Conservation (phyloP, 2,888 invertebrate species). For the Poecilobothrus nobilitatus region DNA sequence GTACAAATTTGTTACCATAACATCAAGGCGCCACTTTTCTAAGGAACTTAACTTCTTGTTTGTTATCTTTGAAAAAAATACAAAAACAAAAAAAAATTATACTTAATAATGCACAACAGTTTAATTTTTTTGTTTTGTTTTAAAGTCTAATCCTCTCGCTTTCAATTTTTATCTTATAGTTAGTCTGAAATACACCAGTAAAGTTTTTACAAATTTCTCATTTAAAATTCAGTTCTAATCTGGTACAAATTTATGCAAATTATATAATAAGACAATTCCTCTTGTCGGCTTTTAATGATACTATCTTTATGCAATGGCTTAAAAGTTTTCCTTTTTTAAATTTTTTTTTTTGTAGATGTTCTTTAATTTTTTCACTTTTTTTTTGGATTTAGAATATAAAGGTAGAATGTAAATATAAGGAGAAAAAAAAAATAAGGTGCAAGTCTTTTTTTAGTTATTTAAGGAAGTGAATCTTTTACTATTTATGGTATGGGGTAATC, state of each 20-base stretch:
- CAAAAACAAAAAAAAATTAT: too few relatives aligned
- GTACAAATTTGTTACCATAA: neutral
- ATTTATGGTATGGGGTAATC: too few relatives aligned
- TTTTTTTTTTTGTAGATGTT: neutral
- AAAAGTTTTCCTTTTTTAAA: neutral
- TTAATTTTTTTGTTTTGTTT: neutral
- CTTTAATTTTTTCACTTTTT: too few relatives aligned
- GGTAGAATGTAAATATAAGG: neutral
- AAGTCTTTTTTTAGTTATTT: neutral
- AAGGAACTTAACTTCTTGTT: neutral
- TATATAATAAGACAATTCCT: neutral
- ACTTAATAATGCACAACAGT: neutral
- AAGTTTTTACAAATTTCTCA: neutral
- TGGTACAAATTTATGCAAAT: conserved; percentile 1
- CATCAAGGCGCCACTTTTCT: neutral
- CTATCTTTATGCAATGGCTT: neutral
- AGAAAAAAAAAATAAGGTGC: neutral
- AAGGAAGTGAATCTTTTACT: too few relatives aligned
- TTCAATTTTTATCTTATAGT: neutral
- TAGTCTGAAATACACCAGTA: neutral
- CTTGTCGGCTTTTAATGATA: neutral
- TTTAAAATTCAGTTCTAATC: conserved; percentile 2
- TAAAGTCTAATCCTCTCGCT: neutral
- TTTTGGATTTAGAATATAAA: too few relatives aligned
- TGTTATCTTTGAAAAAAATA: neutral